phyloP scores from a whole-genome alignment of 1,140 invertebrate genomes.

The Penaeus japonicus region DNA sequence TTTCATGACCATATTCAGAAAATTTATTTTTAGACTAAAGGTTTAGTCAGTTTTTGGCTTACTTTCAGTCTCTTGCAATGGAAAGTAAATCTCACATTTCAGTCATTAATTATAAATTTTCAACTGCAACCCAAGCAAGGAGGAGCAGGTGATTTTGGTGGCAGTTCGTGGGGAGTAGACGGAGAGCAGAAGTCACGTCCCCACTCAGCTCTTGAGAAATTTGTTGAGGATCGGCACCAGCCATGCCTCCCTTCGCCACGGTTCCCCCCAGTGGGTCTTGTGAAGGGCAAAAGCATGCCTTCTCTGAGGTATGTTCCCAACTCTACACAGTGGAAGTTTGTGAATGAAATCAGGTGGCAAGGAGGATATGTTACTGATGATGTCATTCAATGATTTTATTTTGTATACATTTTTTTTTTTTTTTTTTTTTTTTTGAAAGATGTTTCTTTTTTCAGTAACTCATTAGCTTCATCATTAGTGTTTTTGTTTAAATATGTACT shows the following conservation, averaged over 20 bases:
- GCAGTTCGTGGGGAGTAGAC: slow-evolving; percentile 59
- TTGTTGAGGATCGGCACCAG: slow-evolving; percentile 65
- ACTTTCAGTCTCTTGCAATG: not conserved
- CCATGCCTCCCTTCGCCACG: slow-evolving; percentile 36
- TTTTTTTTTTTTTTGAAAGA: too few relatives aligned
- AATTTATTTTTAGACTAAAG: not conserved
- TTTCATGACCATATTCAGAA: not conserved
- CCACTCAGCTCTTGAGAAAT: slow-evolving; percentile 72
- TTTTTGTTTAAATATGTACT: too few relatives aligned
- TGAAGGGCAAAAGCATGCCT: slow-evolving; percentile 95
- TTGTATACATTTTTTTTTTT: too few relatives aligned
- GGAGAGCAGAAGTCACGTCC: slow-evolving; percentile 66
- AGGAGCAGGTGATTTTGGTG: slow-evolving; percentile 44
- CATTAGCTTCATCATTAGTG: too few relatives aligned
- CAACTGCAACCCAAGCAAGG: not conserved
- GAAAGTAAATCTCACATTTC: not conserved
- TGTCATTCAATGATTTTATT: not conserved
- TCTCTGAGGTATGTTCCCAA: slow-evolving; percentile 78
- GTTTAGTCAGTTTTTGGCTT: not conserved
- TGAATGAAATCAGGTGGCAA: not conserved
- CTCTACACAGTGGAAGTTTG: slow-evolving; percentile 40
- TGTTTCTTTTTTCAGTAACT: too few relatives aligned
- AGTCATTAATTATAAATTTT: not conserved
- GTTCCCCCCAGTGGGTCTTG: slow-evolving; percentile 65
- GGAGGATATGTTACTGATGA: not conserved